phyloP scores from a whole-genome alignment of 2,113 vertebrate genomes.

The Genyomyrus donnyi region DNA sequence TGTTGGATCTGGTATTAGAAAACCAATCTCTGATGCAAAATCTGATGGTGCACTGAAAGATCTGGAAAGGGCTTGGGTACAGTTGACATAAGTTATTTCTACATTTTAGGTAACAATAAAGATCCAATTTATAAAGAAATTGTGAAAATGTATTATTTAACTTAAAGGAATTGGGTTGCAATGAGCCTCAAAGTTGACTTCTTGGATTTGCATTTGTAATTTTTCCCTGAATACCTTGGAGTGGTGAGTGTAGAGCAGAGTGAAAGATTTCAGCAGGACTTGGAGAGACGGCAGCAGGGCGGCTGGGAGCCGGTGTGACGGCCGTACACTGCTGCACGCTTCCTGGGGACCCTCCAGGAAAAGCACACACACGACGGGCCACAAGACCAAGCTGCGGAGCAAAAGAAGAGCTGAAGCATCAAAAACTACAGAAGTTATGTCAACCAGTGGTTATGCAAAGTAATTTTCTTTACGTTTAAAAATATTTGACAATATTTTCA shows the following conservation, averaged over 20 bases:
- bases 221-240: neutral
- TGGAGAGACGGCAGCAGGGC: neutral
- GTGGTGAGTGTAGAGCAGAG: neutral
- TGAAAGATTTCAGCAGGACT: neutral
- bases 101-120: neutral
- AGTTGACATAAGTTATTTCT: neutral
- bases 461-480: neutral
- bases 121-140: neutral
- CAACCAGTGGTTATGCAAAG: neutral
- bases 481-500: neutral
- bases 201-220: neutral
- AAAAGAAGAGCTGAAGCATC: neutral
- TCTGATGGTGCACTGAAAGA: neutral
- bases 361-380: neutral
- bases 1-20: neutral
- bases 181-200: neutral
- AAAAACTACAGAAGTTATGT: neutral
- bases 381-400: neutral
- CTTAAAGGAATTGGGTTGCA: neutral
- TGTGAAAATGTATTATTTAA: neutral
- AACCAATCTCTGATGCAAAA: neutral
- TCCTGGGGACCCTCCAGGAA: neutral
- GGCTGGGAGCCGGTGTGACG: neutral
- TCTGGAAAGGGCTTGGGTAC: neutral
- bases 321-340: neutral